Base-by-base conservation (phyloP, 2,888 invertebrate species). In the Chloroclysta siterata region DNA sequence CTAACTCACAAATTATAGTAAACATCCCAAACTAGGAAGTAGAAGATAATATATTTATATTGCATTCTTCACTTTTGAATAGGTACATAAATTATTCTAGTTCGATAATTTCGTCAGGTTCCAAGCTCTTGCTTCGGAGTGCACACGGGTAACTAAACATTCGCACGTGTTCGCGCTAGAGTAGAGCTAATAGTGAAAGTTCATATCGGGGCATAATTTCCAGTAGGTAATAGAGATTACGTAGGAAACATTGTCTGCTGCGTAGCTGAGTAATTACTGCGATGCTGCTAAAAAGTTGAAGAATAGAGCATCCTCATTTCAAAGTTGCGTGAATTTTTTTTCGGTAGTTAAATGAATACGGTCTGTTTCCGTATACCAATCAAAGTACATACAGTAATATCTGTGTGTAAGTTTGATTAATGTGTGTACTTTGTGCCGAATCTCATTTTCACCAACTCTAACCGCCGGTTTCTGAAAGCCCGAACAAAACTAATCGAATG, bases 101-200 rank as follows among this genome's bases (percentile, higher is more conserved):
- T 3, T 39, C 36, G 33, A 39, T 8, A 10, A 39, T 39, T 39
- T 11, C 36, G 11, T 11, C 36, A 11, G 8, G 36, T 11, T 39
- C 36, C 11, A 39, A 39, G 11, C 36, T 33, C 33, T 11, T 39
- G 2, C 10, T 11, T 39, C 1, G 8, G 36, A 39, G 42, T 17
- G 3, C 29, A 46, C 36, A 39, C 11, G 15, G 6, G 46, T 11
- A 44, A 52, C 17, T 36, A 36, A 28, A 33, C 48, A 44, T 17
- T 39, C 41, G 66, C 72, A 75, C 74, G 71, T 65, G 68, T 74
- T 72, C 68, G 65, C 76, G 74, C 72, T 80, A 77, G 79, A 85
- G 81, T 82, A 79, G 74, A 61, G 33, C 48, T 60, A 75, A 80
- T 74, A 85, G 86, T 85, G 86, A 87, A 86, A 87, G 86, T 79